Base-by-base conservation (phyloP, 2,888 invertebrate genomes). In the Cephus rjabovi region DNA sequence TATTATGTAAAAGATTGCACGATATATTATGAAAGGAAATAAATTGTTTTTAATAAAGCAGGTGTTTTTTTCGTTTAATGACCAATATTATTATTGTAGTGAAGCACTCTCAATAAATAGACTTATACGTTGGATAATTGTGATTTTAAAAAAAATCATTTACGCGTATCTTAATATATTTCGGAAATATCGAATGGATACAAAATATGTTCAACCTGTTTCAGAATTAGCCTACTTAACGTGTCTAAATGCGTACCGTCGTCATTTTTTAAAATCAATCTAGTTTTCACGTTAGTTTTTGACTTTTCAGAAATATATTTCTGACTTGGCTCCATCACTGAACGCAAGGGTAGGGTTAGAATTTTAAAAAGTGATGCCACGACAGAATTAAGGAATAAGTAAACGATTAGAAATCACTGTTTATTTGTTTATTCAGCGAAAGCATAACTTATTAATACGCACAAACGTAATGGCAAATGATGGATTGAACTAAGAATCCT, bases 11-110 rank as follows among this genome's bases (percentile, higher is more conserved):
- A 76, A 90, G 87, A 87, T 87, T 88, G 86, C 89, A 88, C 88
- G 88, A 89, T 90, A 90, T 90, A 89, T 87, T 89, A 89, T 86
- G 85, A 88, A 84, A 56, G 56, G 15, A 88, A 86, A 85, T 85
- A 90, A 90, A 90, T 87, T 87, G 89, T 90, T 91, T 91, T 89
- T 90, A 89, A 89, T 91, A 88, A 88, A 89, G 86, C 79, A 23
- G 56, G 56, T 56, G 56, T 23, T 6, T 56, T 56, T 23, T 56
- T 56, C 56, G 56, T 56, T 23, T 23, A 23, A 56, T 9, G 56
- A 56, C 56, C 56, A 56, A 56, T 23, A 23, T 23, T 15, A 40
- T 23, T 23, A 56, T 2, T 23, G 23, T 23, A 56, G 6, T 9
- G 6, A 23, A 56, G 56, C 23, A 23, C 23, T 56, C 23, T 56